Base-by-base conservation (phyloP, 2,113 vertebrate genomes). In the Poeciliopsis turrubarensis region DNA sequence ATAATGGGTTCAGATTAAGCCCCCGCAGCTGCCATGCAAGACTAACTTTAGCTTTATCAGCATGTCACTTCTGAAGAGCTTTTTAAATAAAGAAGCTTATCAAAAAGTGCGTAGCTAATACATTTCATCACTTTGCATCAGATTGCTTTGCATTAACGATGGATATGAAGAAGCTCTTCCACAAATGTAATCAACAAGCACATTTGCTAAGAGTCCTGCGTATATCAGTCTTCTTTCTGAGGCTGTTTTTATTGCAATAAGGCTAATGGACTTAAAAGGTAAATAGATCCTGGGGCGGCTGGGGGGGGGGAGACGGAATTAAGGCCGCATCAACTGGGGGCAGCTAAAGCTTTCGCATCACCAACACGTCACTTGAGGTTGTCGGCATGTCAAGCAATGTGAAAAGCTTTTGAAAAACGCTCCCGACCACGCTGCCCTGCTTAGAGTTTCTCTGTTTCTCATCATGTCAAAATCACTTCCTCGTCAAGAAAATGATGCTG, bases 261-360 rank as follows among this genome's bases (percentile, higher is more conserved):
- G 68, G 81, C 77, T 73, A 88, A 87, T 60, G 2, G 37, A 27
- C 74, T 74, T 39, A 83, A 87, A 85, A 83, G 81, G 61, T 83
- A 78, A 81, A 83, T 65, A 44, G 75, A 79, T 62, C 75, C 76
- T 26, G 9, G 62, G 39, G 60, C 26, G 71, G 63, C 10, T 70
- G 34, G 39, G 64, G 54, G 34, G 39, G 64, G 54, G 75, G 64
- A 78, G 79, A 85, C 31, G 51, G 80, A 88, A 91, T 91, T 92
- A 91, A 91, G 85, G 89, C 86, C 85, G 78, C 62, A 31, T 87
- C 71, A 85, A 61, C 82, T 81, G 65, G 74, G 79, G 84, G 73
- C 80, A 83, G 75, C 62, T 69, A 41, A 32, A 81, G 80, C 82
- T 89, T 87, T 86, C 70, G 76, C 85, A 87, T 86, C 86, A 86